Conservation (phyloP, 2,888 invertebrate genomes). For the Lasioglossum leucozonium region DNA sequence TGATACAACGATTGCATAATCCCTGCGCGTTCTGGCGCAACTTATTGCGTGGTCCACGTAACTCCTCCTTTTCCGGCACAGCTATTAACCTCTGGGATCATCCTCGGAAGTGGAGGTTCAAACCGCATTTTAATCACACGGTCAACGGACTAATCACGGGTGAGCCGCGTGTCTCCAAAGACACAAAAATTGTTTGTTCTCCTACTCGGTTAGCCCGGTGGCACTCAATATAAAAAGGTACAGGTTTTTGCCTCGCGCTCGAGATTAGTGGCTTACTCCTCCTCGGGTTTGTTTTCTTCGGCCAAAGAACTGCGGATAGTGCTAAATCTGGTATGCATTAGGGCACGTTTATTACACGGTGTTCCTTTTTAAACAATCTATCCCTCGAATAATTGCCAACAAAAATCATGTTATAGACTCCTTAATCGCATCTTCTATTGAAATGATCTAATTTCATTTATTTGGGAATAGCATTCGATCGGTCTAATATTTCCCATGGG, state of each 20-base stretch:
- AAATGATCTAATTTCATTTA: not conserved
- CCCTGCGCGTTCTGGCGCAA: not conserved
- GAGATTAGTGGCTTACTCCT: not conserved
- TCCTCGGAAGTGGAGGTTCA: conserved; percentile 19
- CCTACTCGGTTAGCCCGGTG: conserved; percentile 38
- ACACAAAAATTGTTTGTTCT: conserved; percentile 57
- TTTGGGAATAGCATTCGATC: not conserved
- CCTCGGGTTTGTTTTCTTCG: not conserved
- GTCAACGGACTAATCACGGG: conserved; percentile 29
- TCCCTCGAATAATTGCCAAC: not conserved
- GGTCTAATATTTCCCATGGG: not conserved
- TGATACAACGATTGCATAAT: conserved; percentile 15
- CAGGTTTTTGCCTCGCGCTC: not conserved
- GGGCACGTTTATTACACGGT: not conserved
- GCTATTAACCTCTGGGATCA: not conserved
- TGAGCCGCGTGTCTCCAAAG: conserved; percentile 5
- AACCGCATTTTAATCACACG: conserved; percentile 5
- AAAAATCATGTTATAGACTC: not conserved
- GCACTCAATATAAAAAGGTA: conserved; percentile 56
- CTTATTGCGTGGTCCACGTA: not conserved
- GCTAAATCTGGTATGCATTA: not conserved
- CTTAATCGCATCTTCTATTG: too few species aligned
- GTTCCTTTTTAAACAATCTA: not conserved
- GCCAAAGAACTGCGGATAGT: not conserved
- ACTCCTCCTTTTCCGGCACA: conserved; percentile 35